Percentiles rank a stretch among this genome's conserved stretches.
Conservation (phyloP, 2,797 vertebrate genomes). For the Hipposideros larvatus region DNA sequence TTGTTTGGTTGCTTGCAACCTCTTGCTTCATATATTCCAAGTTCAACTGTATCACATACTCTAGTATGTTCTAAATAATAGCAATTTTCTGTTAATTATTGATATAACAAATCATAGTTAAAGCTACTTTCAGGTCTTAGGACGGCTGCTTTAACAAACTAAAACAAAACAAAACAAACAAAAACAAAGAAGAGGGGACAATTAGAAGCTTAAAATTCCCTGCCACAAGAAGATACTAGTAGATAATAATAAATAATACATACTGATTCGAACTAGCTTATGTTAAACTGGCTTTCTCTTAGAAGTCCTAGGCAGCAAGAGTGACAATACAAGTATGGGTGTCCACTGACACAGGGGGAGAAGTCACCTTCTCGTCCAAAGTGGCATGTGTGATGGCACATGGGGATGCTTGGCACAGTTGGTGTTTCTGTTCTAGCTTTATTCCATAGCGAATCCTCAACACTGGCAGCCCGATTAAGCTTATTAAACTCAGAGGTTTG, state of each 20-base stretch:
- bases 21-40: constrained; percentile 73
- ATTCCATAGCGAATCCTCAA: neutral
- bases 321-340: neutral
- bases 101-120: neutral
- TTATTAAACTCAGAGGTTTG: neutral
- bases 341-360: neutral
- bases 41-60: constrained; percentile 57
- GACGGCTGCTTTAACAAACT: neutral
- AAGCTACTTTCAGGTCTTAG: neutral
- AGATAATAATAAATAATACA: neutral
- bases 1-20: constrained; percentile 73
- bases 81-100: constrained; percentile 66
- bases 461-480: accelerated
- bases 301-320: neutral
- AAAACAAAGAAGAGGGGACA: neutral
- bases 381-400: neutral
- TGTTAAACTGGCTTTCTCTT: neutral
- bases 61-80: constrained; percentile 68
- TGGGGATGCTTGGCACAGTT: neutral
- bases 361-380: neutral
- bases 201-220: neutral
- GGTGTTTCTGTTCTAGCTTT: neutral
- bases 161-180: neutral
- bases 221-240: neutral
- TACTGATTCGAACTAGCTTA: neutral